Percentiles rank a stretch among this genome's conserved stretches.
Conservation (phyloP, 2,797 vertebrate species). For the Cryptoprocta ferox region DNA sequence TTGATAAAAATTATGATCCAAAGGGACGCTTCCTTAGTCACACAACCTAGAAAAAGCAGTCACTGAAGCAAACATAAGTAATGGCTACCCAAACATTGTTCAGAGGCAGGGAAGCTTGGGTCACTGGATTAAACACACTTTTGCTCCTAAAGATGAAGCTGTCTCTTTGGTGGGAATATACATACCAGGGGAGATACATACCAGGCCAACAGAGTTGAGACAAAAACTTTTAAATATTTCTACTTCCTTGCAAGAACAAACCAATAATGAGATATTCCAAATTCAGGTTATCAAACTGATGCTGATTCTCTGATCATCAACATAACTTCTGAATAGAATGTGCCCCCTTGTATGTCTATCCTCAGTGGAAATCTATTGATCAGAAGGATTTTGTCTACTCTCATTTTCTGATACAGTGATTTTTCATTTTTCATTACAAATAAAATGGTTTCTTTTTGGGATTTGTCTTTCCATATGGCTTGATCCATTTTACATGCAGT, state of each 20-base stretch:
- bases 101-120: not conserved
- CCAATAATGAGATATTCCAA: not conserved
- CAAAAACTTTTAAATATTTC: not conserved
- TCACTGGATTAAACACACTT: not conserved
- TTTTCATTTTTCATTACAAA: slow-evolving; percentile 25
- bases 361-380: not conserved
- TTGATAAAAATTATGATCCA: slow-evolving; percentile 23
- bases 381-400: not conserved
- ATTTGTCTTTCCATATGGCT: not conserved
- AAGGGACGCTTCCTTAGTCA: not conserved
- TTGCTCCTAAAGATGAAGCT: not conserved
- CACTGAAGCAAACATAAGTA: not conserved
- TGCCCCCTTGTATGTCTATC: not conserved
- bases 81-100: not conserved
- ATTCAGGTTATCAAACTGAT: not conserved
- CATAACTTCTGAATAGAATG: not conserved
- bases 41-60: not conserved
- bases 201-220: not conserved
- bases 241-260: not conserved
- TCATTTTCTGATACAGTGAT: not conserved
- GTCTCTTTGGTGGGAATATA: not conserved
- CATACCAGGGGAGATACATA: not conserved
- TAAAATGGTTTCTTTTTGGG: not conserved
- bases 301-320: not conserved
- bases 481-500: not conserved